Percentiles rank a stretch among this genome's conserved stretches.
Evolutionary conservation across 2,888 invertebrate species (phyloP).

Genomic region (Conomelus anceps): DNA sequence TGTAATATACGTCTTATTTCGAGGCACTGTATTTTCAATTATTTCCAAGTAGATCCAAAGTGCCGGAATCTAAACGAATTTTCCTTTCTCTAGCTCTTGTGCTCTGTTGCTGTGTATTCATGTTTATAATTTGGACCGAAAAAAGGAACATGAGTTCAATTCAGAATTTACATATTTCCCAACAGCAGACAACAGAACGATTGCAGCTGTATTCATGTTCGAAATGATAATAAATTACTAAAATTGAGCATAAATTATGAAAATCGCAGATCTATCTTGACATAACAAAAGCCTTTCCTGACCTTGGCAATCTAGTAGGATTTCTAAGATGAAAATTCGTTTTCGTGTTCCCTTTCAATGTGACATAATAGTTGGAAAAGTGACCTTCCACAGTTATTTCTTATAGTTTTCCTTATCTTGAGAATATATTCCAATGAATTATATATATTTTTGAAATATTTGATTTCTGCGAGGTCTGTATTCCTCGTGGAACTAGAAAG

Average conservation of each 20-base stretch:
- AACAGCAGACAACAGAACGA: not conserved
- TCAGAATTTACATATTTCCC: not conserved
- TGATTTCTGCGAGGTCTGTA: too few relatives aligned
- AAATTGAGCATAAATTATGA: not conserved
- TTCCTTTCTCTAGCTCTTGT: not conserved
- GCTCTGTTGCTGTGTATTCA: not conserved
- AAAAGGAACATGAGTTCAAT: not conserved
- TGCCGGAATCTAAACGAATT: not conserved
- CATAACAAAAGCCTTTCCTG: not conserved
- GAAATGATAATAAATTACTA: not conserved
- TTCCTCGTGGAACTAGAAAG: too few relatives aligned
- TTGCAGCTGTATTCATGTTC: not conserved
- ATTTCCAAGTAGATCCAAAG: too few relatives aligned
- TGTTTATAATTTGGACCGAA: not conserved
- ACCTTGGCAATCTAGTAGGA: not conserved
- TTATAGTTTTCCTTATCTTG: too few relatives aligned
- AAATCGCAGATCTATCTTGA: not conserved
- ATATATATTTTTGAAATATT: not conserved
- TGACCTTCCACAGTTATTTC: not conserved
- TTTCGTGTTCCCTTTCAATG: not conserved
- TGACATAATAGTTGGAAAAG: not conserved
- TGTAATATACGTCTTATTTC: too few relatives aligned
- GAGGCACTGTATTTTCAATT: too few relatives aligned
- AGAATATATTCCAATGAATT: not conserved
- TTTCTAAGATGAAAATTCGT: not conserved